phyloP scores from a whole-genome alignment of 2,797 vertebrate species.

The Gallinago solitaria region DNA sequence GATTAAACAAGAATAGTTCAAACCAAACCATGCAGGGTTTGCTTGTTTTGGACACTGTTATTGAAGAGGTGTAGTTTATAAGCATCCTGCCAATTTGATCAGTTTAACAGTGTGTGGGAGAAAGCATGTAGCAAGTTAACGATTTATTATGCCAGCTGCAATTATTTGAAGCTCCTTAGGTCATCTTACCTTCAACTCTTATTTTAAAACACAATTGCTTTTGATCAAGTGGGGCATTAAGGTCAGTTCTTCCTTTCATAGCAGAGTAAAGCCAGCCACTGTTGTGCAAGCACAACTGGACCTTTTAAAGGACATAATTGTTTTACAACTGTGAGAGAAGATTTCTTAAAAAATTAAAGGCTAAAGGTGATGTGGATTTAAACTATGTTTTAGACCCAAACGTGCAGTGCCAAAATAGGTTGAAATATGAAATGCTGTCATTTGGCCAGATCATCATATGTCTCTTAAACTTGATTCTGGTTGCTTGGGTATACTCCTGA shows the following conservation, averaged over 20 bases:
- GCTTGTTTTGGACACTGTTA: constrained; percentile 30
- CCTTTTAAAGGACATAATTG: neutral
- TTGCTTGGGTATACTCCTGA: neutral
- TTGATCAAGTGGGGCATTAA: constrained; percentile 3
- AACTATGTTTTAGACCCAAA: neutral
- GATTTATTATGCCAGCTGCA: neutral
- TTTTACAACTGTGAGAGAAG: neutral
- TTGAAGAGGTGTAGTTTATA: constrained; percentile 12
- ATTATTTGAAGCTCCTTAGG: neutral
- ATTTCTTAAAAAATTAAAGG: neutral
- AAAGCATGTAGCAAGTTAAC: neutral
- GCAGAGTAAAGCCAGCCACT: neutral
- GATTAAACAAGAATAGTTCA: constrained; percentile 42
- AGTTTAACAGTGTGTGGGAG: neutral
- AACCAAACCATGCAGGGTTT: constrained; percentile 11
- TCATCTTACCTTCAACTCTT: constrained; percentile 22
- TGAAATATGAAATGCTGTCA: neutral
- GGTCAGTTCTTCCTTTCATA: neutral
- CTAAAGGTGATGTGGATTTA: neutral
- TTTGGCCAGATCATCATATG: neutral
- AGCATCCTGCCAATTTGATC: constrained; percentile 18
- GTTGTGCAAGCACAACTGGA: constrained; percentile 6
- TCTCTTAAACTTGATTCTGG: neutral
- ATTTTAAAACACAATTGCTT: neutral
- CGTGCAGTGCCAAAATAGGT: neutral